Conservation (phyloP, 1,140 invertebrate genomes). For the Drosophila grimshawi region DNA sequence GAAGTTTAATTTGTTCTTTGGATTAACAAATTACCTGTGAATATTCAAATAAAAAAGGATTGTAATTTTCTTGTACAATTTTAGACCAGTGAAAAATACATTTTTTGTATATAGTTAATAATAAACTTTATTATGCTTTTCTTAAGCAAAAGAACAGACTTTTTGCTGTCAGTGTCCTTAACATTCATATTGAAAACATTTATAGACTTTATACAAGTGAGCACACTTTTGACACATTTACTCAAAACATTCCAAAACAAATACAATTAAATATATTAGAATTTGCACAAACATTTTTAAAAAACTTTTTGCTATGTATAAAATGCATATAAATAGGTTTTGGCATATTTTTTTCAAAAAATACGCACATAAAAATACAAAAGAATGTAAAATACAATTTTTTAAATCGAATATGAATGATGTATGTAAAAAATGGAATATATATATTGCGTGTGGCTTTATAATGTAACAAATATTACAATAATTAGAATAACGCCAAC, state of each 20-base stretch:
- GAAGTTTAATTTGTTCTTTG: too few species aligned
- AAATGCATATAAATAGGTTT: slow-evolving; percentile 38
- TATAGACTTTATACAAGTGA: slow-evolving; percentile 68
- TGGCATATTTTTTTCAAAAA: slow-evolving; percentile 44
- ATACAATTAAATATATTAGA: slow-evolving; percentile 31
- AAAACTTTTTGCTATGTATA: slow-evolving; percentile 26
- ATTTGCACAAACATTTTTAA: slow-evolving; percentile 27
- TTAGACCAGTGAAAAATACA: neutral
- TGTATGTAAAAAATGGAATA: slow-evolving; percentile 38
- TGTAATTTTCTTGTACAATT: too few species aligned
- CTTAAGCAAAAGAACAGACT: slow-evolving; percentile 74
- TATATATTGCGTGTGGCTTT: slow-evolving; percentile 26
- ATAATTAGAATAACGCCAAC: slow-evolving; percentile 28
- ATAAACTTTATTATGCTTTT: slow-evolving; percentile 65
- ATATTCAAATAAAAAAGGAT: too few species aligned
- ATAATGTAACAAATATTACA: slow-evolving; percentile 38
- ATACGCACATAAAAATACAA: slow-evolving; percentile 38
- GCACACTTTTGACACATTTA: slow-evolving; percentile 40
- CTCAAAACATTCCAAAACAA: slow-evolving; percentile 41
- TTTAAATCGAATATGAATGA: slow-evolving; percentile 41
- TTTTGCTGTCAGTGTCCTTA: slow-evolving; percentile 61
- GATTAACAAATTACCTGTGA: too few species aligned
- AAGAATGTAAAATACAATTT: slow-evolving; percentile 53
- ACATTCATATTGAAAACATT: slow-evolving; percentile 66
- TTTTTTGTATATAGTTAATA: slow-evolving; percentile 29